Base-by-base conservation (phyloP, 1,140 invertebrate species). In the Anoplolepis gracilipes region DNA sequence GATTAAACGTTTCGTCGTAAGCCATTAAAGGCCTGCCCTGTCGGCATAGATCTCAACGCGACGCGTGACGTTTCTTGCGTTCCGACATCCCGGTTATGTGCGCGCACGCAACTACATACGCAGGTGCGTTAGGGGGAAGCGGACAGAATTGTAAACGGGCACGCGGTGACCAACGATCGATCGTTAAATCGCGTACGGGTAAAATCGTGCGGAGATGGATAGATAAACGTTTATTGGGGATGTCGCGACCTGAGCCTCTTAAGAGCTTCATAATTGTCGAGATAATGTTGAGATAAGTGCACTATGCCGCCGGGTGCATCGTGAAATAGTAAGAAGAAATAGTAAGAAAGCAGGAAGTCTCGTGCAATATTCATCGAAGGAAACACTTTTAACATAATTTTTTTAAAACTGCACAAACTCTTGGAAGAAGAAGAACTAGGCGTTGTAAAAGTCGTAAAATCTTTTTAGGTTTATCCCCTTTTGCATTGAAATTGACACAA, bases 1-100 rank as follows among this genome's bases (percentile, higher is more conserved):
- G 87, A 89, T 89, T 89, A 88, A 88, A 64, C 55, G 79, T 86
- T 88, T 85, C 89, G 53, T 90, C 42, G 78, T 78, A 86, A 87
- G 62, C 49, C 72, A 76, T 85, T 78, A 55, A 49, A 84, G 59
- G 57, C 46, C 36, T 25, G 36, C 75, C 57, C 22, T 36, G 42
- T 55, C 84, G 64, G 19, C 36, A 61, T 46, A n/a, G 67, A 69
- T 70, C 36, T 28, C 25, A 6, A 42, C 28, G 42, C 65, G n/a
- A 30, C 22, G 36, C 67, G 72, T 69, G 70, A 72, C 49, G 39
- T 33, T 81, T 81, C 65, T 59, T 59, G 53, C 5, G 64, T 72
- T 57, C 57, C 25, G 36, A 70, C 49, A 25, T 70, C 78, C 36
- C 46, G 73, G 57, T 62, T 77, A 61, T 77, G n/a, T n/a, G 57